A percentile compares a stretch with the other conserved stretches of the same genome.
phyloP scores from a whole-genome alignment of 2,888 invertebrate species.

The Auanema freiburgensis region DNA sequence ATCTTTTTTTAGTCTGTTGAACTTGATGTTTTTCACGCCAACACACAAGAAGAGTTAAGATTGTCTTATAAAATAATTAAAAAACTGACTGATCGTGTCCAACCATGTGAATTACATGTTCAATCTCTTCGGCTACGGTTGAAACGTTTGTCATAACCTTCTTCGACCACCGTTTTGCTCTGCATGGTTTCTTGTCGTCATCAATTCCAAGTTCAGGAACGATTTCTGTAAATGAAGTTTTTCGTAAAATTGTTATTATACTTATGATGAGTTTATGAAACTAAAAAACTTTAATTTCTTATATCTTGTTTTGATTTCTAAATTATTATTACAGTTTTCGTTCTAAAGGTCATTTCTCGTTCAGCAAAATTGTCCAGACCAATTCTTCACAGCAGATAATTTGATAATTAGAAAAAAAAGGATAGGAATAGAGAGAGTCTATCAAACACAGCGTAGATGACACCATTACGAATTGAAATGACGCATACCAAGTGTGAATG shows the following conservation, averaged over 20 bases:
- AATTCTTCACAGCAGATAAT: too few relatives aligned
- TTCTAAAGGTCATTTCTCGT: conserved; percentile 1
- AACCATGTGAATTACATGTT: conserved; percentile 59
- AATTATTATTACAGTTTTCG: neutral
- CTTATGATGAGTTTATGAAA: too few relatives aligned
- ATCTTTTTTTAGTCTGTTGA: conserved; percentile 6
- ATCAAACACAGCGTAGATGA: too few relatives aligned
- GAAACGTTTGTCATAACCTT: conserved; percentile 55
- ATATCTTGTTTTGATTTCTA: neutral
- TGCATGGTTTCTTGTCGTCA: conserved; percentile 33
- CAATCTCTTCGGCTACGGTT: conserved; percentile 57
- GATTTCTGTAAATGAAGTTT: conserved; percentile 32
- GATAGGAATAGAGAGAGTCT: too few relatives aligned
- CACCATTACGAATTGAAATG: too few relatives aligned
- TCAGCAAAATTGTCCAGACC: too few relatives aligned
- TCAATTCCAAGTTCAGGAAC: conserved; percentile 33
- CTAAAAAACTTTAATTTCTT: too few relatives aligned
- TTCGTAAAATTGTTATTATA: too few relatives aligned
- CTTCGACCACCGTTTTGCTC: conserved; percentile 51
- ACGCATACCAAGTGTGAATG: too few relatives aligned
- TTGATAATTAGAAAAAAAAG: too few relatives aligned
- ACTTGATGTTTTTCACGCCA: conserved; percentile 1
- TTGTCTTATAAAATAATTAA: conserved; percentile 1
- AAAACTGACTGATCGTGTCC: conserved; percentile 53
- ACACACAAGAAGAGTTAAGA: neutral